phyloP scores from a whole-genome alignment of 2,888 invertebrate species.

The Hecatera dysodea region DNA sequence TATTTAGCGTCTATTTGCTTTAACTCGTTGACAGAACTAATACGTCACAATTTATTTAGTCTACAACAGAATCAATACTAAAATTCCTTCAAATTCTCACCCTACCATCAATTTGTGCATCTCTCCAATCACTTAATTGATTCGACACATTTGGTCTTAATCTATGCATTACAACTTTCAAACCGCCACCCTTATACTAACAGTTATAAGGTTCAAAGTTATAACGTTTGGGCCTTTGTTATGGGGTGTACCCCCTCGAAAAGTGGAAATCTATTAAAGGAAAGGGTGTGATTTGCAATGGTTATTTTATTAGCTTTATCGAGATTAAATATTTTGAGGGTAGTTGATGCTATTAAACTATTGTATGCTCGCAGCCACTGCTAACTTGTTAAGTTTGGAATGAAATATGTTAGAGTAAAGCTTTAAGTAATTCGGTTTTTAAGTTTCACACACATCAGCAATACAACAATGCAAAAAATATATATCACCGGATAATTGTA shows the following conservation, averaged over 20 bases:
- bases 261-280: slow-evolving; percentile 81
- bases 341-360: slow-evolving; percentile 62
- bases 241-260: slow-evolving; percentile 67
- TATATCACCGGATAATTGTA: too few relatives aligned
- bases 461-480: too few relatives aligned
- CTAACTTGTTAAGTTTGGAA: neutral
- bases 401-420: neutral
- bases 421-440: neutral
- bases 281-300: slow-evolving; percentile 88
- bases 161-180: slow-evolving; percentile 51
- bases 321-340: slow-evolving; percentile 81
- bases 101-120: slow-evolving; percentile 65
- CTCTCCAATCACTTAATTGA: slow-evolving; percentile 87
- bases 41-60: slow-evolving; percentile 4
- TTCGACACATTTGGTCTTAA: slow-evolving; percentile 79
- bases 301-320: slow-evolving; percentile 87
- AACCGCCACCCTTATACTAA: slow-evolving; percentile 2
- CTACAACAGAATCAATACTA: slow-evolving; percentile 1
- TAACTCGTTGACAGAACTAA: slow-evolving; percentile 1
- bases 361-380: slow-evolving; percentile 23
- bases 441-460: too few relatives aligned
- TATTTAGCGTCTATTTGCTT: too few relatives aligned
- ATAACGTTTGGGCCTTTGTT: neutral
- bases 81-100: slow-evolving; percentile 56
- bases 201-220: slow-evolving; percentile 44